Conservation (phyloP, 2,888 invertebrate species). For the Pheosia tremula region DNA sequence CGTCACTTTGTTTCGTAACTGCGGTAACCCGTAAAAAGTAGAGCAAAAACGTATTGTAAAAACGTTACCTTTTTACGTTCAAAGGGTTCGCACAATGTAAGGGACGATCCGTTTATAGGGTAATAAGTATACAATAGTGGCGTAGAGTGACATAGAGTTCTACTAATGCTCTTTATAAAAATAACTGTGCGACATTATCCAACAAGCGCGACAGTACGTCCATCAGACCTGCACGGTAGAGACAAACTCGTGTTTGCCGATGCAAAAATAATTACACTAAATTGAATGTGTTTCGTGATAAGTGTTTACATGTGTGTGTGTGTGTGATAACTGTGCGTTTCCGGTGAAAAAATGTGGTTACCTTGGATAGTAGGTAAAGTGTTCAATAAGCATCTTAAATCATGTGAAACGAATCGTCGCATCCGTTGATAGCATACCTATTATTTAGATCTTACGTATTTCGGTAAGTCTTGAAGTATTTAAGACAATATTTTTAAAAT, state of each 20-base stretch:
- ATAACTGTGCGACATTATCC: constrained; percentile 58
- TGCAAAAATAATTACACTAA: constrained; percentile 25
- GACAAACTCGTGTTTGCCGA: constrained; percentile 47
- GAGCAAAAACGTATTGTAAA: constrained; percentile 73
- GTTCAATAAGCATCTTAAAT: not conserved
- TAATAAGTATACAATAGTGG: constrained; percentile 70
- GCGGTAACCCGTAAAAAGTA: constrained; percentile 74
- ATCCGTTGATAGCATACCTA: no score
- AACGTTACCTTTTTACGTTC: constrained; percentile 51
- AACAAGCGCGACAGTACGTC: constrained; percentile 64
- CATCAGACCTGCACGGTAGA: constrained; percentile 63
- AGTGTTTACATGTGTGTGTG: constrained; percentile 2
- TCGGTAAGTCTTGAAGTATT: no score
- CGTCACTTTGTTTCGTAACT: constrained; percentile 70
- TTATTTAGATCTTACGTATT: no score
- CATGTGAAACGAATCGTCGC: no score
- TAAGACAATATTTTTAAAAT: no score
- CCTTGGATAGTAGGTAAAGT: not conserved
- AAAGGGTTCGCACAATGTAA: constrained; percentile 71
- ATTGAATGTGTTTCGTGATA: constrained; percentile 22
- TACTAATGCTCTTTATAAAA: constrained; percentile 71
- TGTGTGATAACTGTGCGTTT: constrained; percentile 6
- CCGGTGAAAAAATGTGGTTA: not conserved
- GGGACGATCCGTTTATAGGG: constrained; percentile 69
- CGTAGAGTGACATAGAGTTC: constrained; percentile 67